Base-by-base conservation (phyloP, 2,113 vertebrate genomes). In the Hypomesus transpacificus region DNA sequence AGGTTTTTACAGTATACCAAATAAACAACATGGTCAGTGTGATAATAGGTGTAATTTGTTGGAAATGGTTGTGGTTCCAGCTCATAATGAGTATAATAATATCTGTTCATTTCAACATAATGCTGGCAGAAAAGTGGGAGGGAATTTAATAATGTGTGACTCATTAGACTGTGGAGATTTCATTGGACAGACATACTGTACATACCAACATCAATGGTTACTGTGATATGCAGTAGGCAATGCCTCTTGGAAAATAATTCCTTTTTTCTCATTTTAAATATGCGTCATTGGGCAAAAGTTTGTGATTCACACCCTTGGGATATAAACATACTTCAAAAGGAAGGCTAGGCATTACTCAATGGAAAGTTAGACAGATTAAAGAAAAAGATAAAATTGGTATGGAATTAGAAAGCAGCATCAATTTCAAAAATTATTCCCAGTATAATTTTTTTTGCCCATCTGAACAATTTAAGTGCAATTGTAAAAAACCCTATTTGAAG, bases 311-410 rank as follows among this genome's bases (percentile, higher is more conserved):
- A 60, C 80, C 83, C 77, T 18, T 70, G 67, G 81, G 83, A 82
- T 71, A 72, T 74, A 75, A 85, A 80, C 77, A 86, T 52, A 87
- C 83, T 84, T 89, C 83, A 87, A 82, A 86, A 80, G 80, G 70
- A 74, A 76, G 80, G 31, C 59, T 28, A 28, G 75, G 80, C 82
- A 80, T 82, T 71, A 80, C 83, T 68, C 63, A 72, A 59, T 26
- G n/a, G 28, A 46, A 46, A 82, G 62, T 34, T n/a, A 61, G 80
- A 80, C 18, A 63, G 22, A 62, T 67, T 59, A 80, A 82, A 74
- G 18, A 58, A 75, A 72, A 67, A 77, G 13, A 78, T 66, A 62
- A 78, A 63, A 70, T 77, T 69, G 80, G 26, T 53, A 61, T 56
- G 61, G 2, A 66, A 76, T 66, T 67, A 69, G 52, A 66, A 68